A percentile compares a stretch with the other conserved stretches of the same genome.
These are phyloP conservation scores for Echeneis naucrates DNA, from an alignment of 2,797 vertebrate species.

Conservation along the genomic window DNA sequence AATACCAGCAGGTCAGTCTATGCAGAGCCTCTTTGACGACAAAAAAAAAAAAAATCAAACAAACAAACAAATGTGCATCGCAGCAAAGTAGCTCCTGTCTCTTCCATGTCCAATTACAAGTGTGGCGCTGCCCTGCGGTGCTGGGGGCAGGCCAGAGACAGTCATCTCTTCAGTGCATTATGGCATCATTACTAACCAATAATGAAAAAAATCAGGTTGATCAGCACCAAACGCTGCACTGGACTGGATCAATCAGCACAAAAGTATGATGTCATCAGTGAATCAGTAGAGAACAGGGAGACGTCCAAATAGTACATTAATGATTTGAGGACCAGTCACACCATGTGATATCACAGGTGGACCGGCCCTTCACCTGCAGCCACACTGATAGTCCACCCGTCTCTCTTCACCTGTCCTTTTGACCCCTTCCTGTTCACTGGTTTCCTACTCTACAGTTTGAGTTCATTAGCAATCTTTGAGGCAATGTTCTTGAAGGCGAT, in stretches of 20 bases:
- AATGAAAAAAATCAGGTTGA: background rate
- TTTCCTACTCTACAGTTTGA: conserved; percentile 85
- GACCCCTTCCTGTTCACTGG: no score
- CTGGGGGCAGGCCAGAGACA: background rate
- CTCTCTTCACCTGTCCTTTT: background rate
- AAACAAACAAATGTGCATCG: conserved; percentile 17
- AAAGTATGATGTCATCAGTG: no score
- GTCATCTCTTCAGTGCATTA: background rate
- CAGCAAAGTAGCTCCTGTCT: conserved; percentile 43
- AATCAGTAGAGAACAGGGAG: no score
- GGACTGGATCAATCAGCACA: no score
- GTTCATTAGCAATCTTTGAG: conserved; percentile 93
- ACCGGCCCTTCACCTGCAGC: no score
- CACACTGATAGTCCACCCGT: background rate
- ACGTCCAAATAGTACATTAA: no score
- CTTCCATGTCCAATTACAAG: conserved; percentile 17
- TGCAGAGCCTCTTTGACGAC: conserved; percentile 36
- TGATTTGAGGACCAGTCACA: no score
- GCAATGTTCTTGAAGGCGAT: conserved; percentile 96
- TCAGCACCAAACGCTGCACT: no score
- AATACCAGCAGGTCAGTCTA: conserved; percentile 30
- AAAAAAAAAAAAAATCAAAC: no score
- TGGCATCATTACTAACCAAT: conserved; percentile 11
- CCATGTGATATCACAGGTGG: no score
- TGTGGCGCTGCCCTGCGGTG: conserved; percentile 16